A percentile compares a stretch with the other conserved stretches of the same genome.
phyloP scores from a whole-genome alignment of 2,888 invertebrate genomes.

The Serripes groenlandicus region DNA sequence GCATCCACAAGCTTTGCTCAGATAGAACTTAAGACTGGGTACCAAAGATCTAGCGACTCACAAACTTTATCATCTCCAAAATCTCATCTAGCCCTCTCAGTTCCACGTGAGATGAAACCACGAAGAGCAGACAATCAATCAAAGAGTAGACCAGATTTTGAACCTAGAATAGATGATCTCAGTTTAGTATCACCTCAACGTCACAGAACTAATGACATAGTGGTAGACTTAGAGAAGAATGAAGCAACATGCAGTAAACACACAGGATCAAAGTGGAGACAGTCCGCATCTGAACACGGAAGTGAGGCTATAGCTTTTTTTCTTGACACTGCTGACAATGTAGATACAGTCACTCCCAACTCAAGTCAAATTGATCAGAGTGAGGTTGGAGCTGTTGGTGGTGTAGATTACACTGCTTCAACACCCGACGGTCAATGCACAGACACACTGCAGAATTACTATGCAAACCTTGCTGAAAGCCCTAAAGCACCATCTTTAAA shows the following conservation, averaged over 20 bases:
- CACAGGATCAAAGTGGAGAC: too few relatives aligned
- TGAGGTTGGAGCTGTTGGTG: conserved; percentile 11
- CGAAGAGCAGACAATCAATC: not conserved
- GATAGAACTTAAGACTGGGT: conserved; percentile 7
- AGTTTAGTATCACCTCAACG: not conserved
- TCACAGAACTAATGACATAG: not conserved
- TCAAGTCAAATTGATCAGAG: not conserved
- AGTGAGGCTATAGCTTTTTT: not conserved
- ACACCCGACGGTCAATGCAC: not conserved
- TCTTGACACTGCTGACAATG: not conserved
- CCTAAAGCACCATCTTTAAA: conserved; percentile 4
- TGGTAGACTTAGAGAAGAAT: not conserved
- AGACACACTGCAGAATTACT: not conserved
- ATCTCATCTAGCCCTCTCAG: conserved; percentile 23
- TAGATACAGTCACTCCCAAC: too few relatives aligned
- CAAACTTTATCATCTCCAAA: not conserved
- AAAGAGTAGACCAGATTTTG: not conserved
- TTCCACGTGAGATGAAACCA: not conserved
- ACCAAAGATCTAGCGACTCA: not conserved
- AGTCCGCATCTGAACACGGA: not conserved
- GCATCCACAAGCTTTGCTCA: conserved; percentile 60
- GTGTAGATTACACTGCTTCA: not conserved
- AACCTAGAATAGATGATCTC: not conserved
- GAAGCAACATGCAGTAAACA: too few relatives aligned
- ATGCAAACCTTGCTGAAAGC: not conserved